Conservation (phyloP, 2,888 invertebrate genomes). For the Thera obeliscata region DNA sequence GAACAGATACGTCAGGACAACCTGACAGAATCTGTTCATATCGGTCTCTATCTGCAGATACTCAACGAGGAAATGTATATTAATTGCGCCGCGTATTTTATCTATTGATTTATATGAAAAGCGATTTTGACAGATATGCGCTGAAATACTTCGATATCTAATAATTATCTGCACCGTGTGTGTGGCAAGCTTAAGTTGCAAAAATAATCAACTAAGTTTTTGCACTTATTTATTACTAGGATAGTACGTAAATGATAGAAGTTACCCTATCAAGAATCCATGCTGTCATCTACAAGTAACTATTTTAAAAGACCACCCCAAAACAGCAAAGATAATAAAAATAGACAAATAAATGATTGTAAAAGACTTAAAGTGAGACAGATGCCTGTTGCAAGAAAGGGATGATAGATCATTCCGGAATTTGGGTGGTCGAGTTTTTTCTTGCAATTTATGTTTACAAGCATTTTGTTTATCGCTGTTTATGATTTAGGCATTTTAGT, state of each 20-base stretch:
- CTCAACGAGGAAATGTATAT: too few relatives aligned
- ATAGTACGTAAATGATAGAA: not conserved
- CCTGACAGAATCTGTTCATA: too few relatives aligned
- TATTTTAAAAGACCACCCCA: constrained; percentile 70
- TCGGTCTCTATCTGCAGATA: too few relatives aligned
- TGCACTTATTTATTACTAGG: too few relatives aligned
- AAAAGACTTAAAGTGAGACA: constrained; percentile 50
- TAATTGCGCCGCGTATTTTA: too few relatives aligned
- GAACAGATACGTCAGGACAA: too few relatives aligned
- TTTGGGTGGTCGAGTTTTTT: constrained; percentile 79
- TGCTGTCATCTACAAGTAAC: constrained; percentile 24
- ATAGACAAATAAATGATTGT: constrained; percentile 69
- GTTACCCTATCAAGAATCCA: not conserved
- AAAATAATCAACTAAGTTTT: not conserved
- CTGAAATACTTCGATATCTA: too few relatives aligned
- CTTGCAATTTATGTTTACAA: constrained; percentile 69
- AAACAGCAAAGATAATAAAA: constrained; percentile 68
- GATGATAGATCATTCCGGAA: constrained; percentile 50
- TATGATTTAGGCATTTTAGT: not conserved
- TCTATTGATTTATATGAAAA: too few relatives aligned
- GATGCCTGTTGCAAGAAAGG: constrained; percentile 36
- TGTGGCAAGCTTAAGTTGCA: not conserved
- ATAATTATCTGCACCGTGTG: too few relatives aligned
- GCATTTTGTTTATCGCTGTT: constrained; percentile 31
- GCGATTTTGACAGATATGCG: too few relatives aligned